These are phyloP conservation scores for Lasioglossum morio DNA, from an alignment of 2,888 invertebrate genomes.

Conservation along the genomic window DNA sequence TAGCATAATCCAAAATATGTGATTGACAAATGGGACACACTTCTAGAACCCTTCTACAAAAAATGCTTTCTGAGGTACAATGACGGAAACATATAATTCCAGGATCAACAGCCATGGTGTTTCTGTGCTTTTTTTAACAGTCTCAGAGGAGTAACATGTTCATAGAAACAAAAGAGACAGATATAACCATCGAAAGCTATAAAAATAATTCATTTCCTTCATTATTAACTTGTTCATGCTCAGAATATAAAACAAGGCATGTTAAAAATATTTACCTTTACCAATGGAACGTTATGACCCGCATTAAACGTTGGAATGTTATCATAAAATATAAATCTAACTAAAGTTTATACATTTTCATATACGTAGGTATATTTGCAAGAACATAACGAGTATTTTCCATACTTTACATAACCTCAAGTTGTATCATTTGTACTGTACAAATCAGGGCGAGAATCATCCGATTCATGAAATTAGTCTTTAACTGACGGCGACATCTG, in stretches of 20 bases:
- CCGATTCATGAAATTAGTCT: too few relatives aligned
- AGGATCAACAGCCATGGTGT: conserved; percentile 86
- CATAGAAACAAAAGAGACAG: conserved; percentile 15
- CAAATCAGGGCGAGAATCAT: too few relatives aligned
- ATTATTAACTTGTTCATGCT: not conserved
- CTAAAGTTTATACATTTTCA: not conserved
- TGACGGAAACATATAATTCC: conserved; percentile 96
- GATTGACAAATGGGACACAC: conserved; percentile 90
- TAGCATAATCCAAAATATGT: conserved; percentile 56
- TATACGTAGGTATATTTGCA: not conserved
- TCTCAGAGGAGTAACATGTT: not conserved
- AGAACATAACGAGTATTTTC: not conserved
- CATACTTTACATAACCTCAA: not conserved
- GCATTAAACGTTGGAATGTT: not conserved
- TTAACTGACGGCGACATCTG: not conserved
- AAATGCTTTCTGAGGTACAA: conserved; percentile 92
- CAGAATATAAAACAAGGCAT: not conserved
- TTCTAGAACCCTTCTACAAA: conserved; percentile 92
- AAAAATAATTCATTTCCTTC: conserved; percentile 35
- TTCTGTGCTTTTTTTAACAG: not conserved
- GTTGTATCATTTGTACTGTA: not conserved
- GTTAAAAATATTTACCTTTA: conserved; percentile 26
- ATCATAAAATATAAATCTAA: not conserved
- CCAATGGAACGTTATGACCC: not conserved
- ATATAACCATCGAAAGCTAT: conserved; percentile 21